Conservation (phyloP, 2,797 vertebrate species). For the Buphagus erythrorhynchus region DNA sequence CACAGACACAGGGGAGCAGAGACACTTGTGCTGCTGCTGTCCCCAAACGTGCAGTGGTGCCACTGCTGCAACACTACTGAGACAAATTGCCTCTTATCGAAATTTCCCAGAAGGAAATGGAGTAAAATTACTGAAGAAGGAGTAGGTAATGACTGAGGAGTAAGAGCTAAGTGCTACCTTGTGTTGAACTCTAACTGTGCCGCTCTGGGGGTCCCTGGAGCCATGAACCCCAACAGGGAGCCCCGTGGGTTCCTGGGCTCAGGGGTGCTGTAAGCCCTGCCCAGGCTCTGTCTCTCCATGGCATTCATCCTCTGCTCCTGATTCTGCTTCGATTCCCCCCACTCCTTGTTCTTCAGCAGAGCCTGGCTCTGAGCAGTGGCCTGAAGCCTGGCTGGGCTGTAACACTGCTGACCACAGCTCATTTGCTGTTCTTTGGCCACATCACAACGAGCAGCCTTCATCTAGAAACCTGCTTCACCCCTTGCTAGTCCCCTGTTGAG, state of each 20-base stretch:
- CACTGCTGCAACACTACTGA: background rate
- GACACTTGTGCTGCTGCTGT: background rate
- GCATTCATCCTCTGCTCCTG: rapidly evolving
- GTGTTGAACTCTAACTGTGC: background rate
- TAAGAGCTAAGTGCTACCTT: background rate
- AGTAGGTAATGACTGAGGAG: background rate
- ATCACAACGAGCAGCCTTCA: background rate
- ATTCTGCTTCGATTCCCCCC: background rate
- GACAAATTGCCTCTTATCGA: background rate
- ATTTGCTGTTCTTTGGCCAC: background rate
- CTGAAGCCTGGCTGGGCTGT: background rate
- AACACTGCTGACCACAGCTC: background rate
- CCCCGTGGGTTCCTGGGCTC: background rate
- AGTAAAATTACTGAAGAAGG: background rate
- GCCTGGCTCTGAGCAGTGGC: background rate
- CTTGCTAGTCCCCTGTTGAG: background rate
- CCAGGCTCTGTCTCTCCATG: rapidly evolving
- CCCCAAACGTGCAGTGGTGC: too few species aligned
- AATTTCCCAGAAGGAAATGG: background rate
- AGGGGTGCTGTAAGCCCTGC: too few species aligned
- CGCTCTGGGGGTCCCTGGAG: background rate
- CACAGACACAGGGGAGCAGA: rapidly evolving
- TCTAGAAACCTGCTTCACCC: background rate
- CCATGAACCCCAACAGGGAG: background rate
- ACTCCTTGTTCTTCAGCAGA: rapidly evolving